Evolutionary conservation across 2,888 invertebrate species (phyloP).

Genomic region (Oeneis ivallda): DNA sequence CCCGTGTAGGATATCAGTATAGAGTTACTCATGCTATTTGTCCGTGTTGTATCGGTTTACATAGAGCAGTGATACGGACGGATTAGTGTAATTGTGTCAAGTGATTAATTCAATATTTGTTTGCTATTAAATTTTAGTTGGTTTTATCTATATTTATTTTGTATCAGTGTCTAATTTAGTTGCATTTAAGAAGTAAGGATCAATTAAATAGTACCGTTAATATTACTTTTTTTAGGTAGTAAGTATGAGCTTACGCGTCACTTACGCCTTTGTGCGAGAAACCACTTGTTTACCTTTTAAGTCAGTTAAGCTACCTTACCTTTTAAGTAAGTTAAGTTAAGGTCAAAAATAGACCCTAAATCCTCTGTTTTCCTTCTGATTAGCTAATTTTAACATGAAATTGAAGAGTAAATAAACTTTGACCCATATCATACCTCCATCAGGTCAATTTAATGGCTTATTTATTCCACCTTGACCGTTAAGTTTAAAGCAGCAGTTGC

Average conservation of each 20-base stretch:
- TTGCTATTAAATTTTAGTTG: neutral
- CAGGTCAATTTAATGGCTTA: neutral
- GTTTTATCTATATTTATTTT: too few relatives aligned
- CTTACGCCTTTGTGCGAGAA: too few relatives aligned
- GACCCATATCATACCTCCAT: neutral
- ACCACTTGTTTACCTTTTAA: too few relatives aligned
- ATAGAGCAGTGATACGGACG: slow-evolving; percentile 10
- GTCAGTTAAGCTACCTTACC: too few relatives aligned
- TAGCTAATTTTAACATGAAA: neutral
- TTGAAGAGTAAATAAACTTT: neutral
- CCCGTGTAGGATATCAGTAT: slow-evolving; percentile 10
- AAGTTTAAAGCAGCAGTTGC: neutral
- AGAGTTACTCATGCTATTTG: slow-evolving; percentile 23
- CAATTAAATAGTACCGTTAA: too few relatives aligned
- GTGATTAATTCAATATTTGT: slow-evolving; percentile 15
- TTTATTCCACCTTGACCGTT: slow-evolving; percentile 3
- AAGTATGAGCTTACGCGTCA: too few relatives aligned
- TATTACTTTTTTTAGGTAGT: too few relatives aligned
- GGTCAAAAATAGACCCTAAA: too few relatives aligned
- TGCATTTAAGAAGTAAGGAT: neutral
- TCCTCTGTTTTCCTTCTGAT: too few relatives aligned
- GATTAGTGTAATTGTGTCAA: slow-evolving; percentile 21
- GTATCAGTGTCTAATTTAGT: neutral
- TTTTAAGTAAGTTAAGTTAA: too few relatives aligned
- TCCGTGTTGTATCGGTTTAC: slow-evolving; percentile 31